Base-by-base conservation (phyloP, 1,140 invertebrate genomes). In the Heliconius congener region DNA sequence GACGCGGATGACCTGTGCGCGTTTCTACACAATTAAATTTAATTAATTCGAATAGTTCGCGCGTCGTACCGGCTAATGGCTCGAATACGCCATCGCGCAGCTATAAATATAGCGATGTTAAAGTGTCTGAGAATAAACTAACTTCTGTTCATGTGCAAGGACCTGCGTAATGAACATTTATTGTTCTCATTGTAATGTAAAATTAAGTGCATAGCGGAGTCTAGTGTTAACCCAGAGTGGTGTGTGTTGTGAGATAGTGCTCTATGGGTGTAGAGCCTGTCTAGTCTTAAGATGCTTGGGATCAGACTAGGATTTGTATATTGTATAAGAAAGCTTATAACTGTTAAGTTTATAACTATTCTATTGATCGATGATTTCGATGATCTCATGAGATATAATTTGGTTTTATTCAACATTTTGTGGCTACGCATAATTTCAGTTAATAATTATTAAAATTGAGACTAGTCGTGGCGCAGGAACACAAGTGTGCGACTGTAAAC, bases 31-130 rank as follows among this genome's bases (percentile, higher is more conserved):
- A 92, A 92, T 92, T 92, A 91, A 91, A 90, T 91, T 90, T 91
- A 92, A 92, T 91, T 92, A 92, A 91, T 91, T 90, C 84, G 89
- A 91, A 91, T 92, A 92, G 91, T 92, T 92, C 86, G 87, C 90
- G 87, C 89, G 88, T 88, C 88, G 86, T 83, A 81, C 77, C 79
- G 81, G 87, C 85, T 90, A 90, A 91, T 92, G 90, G 89, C 83
- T 85, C 85, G 87, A 85, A 89, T 86, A 86, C 88, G 88, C 84
- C 84, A 83, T 86, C 80, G 90, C 85, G 87, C 87, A 88, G 82
- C 81, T 87, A 89, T 92, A 90, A 91, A 92, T 91, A 89, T 79
- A 78, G 78, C 75, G 73, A 74, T 78, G 76, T 82, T 79, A 76
- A 78, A 79, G 71, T 79, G 78, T 78, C 78, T 52, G 60, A 66